phyloP scores from a whole-genome alignment of 2,888 invertebrate species.

The Hemicrepidius hirtus region DNA sequence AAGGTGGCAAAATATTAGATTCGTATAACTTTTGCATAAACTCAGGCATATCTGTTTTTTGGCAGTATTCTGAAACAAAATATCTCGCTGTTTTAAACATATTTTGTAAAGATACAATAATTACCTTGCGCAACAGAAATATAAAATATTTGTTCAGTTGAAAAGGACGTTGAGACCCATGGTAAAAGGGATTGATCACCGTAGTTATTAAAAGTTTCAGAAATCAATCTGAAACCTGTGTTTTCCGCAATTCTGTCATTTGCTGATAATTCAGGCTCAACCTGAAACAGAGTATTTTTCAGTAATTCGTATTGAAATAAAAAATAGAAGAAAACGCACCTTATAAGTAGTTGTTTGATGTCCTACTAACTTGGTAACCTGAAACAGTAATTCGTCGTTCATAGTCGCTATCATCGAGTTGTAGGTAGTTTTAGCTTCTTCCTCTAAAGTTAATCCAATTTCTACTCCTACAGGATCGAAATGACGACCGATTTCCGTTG shows the following conservation, averaged over 20 bases:
- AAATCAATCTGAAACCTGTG: slow-evolving; percentile 58
- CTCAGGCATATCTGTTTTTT: slow-evolving; percentile 52
- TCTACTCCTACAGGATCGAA: slow-evolving; percentile 61
- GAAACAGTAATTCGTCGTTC: slow-evolving; percentile 38
- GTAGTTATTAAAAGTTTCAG: slow-evolving; percentile 51
- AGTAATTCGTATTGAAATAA: too few species aligned
- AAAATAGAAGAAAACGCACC: too few species aligned
- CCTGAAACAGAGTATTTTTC: too few species aligned
- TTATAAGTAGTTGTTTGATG: slow-evolving; percentile 42
- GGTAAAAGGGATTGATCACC: slow-evolving; percentile 51
- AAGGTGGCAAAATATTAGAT: slow-evolving; percentile 57
- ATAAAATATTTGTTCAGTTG: slow-evolving; percentile 59
- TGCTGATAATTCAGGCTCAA: slow-evolving; percentile 50
- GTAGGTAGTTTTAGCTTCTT: slow-evolving; percentile 45
- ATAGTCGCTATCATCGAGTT: slow-evolving; percentile 44
- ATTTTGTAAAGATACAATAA: not conserved
- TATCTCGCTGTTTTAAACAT: not conserved
- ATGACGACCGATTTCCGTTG: slow-evolving; percentile 61
- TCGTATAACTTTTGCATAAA: slow-evolving; percentile 61
- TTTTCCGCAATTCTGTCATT: slow-evolving; percentile 61
- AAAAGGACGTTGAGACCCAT: slow-evolving; percentile 57
- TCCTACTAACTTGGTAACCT: slow-evolving; percentile 42
- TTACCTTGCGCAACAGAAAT: slow-evolving; percentile 63
- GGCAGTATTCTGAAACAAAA: slow-evolving; percentile 60
- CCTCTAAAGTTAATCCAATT: slow-evolving; percentile 52